Percentiles rank a stretch among this genome's conserved stretches.
phyloP scores from a whole-genome alignment of 2,888 invertebrate genomes.

The Fissipunctia ypsillon region DNA sequence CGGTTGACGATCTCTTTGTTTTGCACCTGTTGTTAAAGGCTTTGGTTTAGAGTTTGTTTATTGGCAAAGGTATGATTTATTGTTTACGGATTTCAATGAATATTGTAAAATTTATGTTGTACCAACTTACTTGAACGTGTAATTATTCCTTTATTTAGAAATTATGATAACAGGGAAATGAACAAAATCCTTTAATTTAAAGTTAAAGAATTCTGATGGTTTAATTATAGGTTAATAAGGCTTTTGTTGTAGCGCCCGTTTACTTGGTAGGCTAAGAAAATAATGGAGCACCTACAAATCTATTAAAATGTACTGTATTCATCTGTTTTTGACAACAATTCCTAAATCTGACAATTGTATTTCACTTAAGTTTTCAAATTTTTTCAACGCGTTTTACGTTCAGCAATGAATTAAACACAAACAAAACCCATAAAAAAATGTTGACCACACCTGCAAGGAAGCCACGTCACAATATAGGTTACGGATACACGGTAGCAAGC shows the following conservation, averaged over 20 bases:
- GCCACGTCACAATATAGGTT: constrained; percentile 67
- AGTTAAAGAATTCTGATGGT: too few relatives aligned
- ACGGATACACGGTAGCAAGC: constrained; percentile 63
- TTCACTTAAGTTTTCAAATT: too few relatives aligned
- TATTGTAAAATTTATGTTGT: constrained; percentile 27
- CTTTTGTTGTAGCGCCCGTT: too few relatives aligned
- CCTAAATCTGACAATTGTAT: too few relatives aligned
- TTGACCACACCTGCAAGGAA: constrained; percentile 57
- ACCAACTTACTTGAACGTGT: not conserved
- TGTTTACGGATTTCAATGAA: constrained; percentile 19
- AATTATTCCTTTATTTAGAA: not conserved
- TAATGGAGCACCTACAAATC: too few relatives aligned
- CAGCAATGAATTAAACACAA: not conserved
- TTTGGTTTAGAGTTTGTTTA: constrained; percentile 35
- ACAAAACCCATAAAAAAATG: constrained; percentile 31
- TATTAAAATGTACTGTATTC: too few relatives aligned
- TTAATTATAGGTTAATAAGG: too few relatives aligned
- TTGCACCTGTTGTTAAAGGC: constrained; percentile 51
- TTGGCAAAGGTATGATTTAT: constrained; percentile 35
- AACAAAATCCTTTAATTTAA: too few relatives aligned
- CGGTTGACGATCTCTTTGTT: constrained; percentile 63
- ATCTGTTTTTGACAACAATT: too few relatives aligned
- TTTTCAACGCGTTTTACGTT: too few relatives aligned
- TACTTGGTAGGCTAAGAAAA: too few relatives aligned
- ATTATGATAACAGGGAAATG: too few relatives aligned